These are phyloP conservation scores for Crossocerus cetratus DNA, from an alignment of 2,888 invertebrate genomes.

Conservation along the genomic window DNA sequence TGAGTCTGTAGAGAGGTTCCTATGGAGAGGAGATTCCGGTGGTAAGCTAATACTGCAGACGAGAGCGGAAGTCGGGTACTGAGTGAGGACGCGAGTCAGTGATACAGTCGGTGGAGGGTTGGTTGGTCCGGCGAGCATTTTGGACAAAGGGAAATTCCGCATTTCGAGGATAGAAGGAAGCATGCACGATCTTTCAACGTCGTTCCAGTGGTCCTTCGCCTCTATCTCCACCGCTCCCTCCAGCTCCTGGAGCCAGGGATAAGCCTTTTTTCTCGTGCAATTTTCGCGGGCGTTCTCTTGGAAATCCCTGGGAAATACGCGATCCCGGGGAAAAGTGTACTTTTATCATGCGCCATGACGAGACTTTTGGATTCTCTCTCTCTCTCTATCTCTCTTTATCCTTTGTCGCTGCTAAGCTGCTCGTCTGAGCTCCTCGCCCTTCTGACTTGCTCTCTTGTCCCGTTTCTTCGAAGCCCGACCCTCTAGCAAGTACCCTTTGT, in stretches of 20 bases:
- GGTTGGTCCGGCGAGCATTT: constrained; percentile 6
- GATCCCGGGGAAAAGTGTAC: constrained; percentile 26
- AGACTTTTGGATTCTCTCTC: constrained; percentile 22
- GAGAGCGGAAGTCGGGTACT: too few relatives aligned
- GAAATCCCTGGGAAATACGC: constrained; percentile 45
- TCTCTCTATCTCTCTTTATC: constrained; percentile 12
- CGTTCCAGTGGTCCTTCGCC: constrained; percentile 16
- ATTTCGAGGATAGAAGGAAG: constrained; percentile 15
- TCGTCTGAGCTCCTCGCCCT: constrained; percentile 8
- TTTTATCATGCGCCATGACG: constrained; percentile 37
- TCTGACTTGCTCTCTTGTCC: too few relatives aligned
- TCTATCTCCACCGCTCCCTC: background rate
- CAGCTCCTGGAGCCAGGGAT: constrained; percentile 11
- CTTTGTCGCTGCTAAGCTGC: constrained; percentile 23
- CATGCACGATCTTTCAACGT: constrained; percentile 44
- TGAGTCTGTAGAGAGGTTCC: too few relatives aligned
- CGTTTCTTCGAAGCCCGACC: too few relatives aligned
- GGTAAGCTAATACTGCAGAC: too few relatives aligned
- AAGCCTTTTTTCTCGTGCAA: constrained; percentile 47
- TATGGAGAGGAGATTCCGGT: too few relatives aligned
- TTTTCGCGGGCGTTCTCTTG: constrained; percentile 51
- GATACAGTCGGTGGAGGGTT: background rate
- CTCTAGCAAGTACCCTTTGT: background rate
- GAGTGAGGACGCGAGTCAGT: background rate
- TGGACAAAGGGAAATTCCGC: constrained; percentile 25